Evolutionary conservation across 30 jellyfish, hydroid and myxozoan genomes (phyloP), one percentile per base, ranked within the genome.

Genomic region (Aurelia sp.): DNA sequence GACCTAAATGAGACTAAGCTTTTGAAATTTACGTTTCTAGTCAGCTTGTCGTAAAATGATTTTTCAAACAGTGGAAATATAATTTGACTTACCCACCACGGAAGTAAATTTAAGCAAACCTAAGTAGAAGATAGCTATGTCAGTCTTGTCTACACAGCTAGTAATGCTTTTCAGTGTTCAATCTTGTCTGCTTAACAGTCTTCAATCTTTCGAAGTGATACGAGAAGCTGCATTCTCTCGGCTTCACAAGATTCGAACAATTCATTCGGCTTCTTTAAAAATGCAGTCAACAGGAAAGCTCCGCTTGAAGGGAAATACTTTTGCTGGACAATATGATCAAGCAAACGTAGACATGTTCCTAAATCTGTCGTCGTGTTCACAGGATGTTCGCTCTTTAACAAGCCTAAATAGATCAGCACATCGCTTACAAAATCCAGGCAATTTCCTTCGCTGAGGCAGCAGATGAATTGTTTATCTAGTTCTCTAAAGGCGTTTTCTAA

Each of bases 341-440:
- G 57, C 30, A 84, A 67, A 18, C 33, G 44, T 12, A 84, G 31
- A 31, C 83, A 84, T 35, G 93, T 61, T 63, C 35, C 30, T 5
- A 58, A 0, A 73, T 84, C 88, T 9, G n/a, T 27, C 9, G 84
- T 61, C 17, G 69, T 59, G 19, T 84, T 67, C 13, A 84, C 93
- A 12, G 75, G 88, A 84, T 61, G 74, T 51, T 84, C 93, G 50
- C 93, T 84, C 52, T 84, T 84, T 41, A 84, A 24, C 12, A 84
- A 67, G 63, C 93, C 93, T 58, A 84, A 58, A 63, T 72, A 65
- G 13, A 84, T 51, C 48, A 84, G 69, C 22, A 84, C 66, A 57
- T 84, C 93, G 44, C 83, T 73, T 67, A 52, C 88, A 50, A 84
- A 84, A 47, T 72, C 87, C 27, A 73, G 27, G 64, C 93, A 71